Conservation (phyloP, 92 coral and sea anemone genomes). For the Galaxea fascicularis region DNA sequence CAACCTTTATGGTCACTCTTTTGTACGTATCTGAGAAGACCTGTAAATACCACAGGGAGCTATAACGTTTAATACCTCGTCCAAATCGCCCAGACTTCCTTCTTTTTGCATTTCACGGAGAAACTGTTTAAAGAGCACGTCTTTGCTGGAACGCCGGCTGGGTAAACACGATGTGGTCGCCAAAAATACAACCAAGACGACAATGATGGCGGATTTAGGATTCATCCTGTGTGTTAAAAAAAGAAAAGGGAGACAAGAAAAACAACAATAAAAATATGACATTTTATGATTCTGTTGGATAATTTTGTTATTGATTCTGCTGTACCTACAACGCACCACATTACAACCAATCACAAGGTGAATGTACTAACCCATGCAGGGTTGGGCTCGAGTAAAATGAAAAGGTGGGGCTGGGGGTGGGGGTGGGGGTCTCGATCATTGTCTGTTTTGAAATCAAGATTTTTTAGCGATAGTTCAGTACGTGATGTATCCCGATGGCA, state of each 20-base stretch:
- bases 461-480: too few relatives aligned
- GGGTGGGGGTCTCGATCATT: too few relatives aligned
- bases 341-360: too few relatives aligned
- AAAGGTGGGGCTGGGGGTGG: too few relatives aligned
- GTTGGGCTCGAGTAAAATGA: too few relatives aligned
- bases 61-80: slow-evolving; percentile 10
- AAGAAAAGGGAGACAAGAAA: background rate
- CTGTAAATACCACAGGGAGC: background rate
- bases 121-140: slow-evolving; percentile 28
- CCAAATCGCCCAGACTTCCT: background rate
- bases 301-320: too few relatives aligned
- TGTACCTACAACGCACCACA: too few relatives aligned
- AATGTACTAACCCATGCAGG: too few relatives aligned
- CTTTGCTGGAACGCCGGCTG: slow-evolving; percentile 15
- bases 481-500: too few relatives aligned
- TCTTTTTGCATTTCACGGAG: slow-evolving; percentile 23
- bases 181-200: slow-evolving; percentile 1
- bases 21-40: background rate
- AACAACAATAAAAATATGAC: background rate
- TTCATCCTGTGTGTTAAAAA: slow-evolving; percentile 13
- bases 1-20: background rate
- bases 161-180: slow-evolving; percentile 20
- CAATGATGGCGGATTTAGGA: background rate
- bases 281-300: too few relatives aligned
- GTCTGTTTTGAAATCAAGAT: too few relatives aligned